A percentile compares a stretch with the other conserved stretches of the same genome.
Evolutionary conservation across 2,113 vertebrate species (phyloP).

Genomic region (Syngnathus typhle): DNA sequence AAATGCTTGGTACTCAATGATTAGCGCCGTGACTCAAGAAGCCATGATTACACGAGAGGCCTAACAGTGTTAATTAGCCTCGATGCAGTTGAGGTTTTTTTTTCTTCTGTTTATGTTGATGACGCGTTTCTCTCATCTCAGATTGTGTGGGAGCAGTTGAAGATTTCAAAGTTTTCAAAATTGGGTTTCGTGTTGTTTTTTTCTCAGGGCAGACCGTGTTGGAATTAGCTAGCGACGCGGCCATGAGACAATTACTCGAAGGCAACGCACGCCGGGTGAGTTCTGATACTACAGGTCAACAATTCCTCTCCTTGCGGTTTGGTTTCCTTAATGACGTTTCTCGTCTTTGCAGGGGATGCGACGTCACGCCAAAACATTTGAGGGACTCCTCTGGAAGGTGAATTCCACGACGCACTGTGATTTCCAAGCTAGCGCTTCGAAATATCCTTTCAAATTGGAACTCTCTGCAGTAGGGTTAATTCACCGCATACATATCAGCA

Average conservation of each 20-base stretch:
- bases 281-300: not conserved
- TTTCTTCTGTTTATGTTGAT: conserved; percentile 19
- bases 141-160: not conserved
- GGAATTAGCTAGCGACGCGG: conserved; percentile 81
- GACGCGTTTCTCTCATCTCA: not conserved
- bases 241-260: conserved; percentile 83
- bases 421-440: no score
- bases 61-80: not conserved
- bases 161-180: not conserved
- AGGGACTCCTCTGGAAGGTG: conserved; percentile 91
- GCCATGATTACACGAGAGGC: conserved; percentile 4
- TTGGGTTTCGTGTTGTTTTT: not conserved
- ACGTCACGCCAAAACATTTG: conserved; percentile 74
- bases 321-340: conserved; percentile 11
- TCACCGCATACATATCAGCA: not conserved
- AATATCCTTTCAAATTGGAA: not conserved
- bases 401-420: not conserved
- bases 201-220: conserved; percentile 81
- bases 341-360: conserved; percentile 67
- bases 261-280: conserved; percentile 76
- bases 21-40: conserved; percentile 4
- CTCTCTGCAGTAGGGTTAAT: not conserved
- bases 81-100: not conserved
- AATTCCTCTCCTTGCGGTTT: not conserved
- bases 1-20: not conserved